Percentiles rank a stretch among this genome's conserved stretches.
These are phyloP conservation scores for Orientallactaga sibirica DNA, from an alignment of 2,797 vertebrate genomes.

Conservation along the genomic window DNA sequence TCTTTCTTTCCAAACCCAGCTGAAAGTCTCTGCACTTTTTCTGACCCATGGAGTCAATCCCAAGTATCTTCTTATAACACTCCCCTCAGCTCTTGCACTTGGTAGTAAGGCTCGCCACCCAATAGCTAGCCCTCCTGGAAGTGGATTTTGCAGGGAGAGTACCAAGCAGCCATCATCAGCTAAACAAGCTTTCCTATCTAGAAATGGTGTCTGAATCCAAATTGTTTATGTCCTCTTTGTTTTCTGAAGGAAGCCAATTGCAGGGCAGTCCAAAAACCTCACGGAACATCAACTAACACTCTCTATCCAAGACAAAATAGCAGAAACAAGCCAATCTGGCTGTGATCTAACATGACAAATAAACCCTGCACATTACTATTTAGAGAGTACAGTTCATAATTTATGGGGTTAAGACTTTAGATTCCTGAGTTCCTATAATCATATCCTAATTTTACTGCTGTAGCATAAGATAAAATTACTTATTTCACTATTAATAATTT, in stretches of 20 bases:
- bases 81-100: background rate
- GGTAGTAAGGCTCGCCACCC: background rate
- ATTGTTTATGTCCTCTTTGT: slow-evolving; percentile 30
- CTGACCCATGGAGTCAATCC: background rate
- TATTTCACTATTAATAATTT: slow-evolving; percentile 56
- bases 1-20: slow-evolving; percentile 4
- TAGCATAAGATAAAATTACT: slow-evolving; percentile 15
- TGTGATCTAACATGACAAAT: slow-evolving; percentile 24
- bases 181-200: background rate
- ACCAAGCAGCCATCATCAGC: background rate
- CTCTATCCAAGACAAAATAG: background rate
- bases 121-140: background rate
- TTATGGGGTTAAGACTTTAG: slow-evolving; percentile 19
- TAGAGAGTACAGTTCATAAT: slow-evolving; percentile 23
- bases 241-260: slow-evolving; percentile 30
- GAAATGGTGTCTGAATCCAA: background rate
- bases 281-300: background rate
- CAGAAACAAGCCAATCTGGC: slow-evolving; percentile 11
- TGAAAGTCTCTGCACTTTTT: slow-evolving; percentile 38
- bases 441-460: background rate
- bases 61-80: background rate
- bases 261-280: slow-evolving; percentile 36
- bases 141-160: background rate
- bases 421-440: background rate
- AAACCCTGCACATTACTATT: slow-evolving; percentile 4